A percentile compares a stretch with the other conserved stretches of the same genome.
These are phyloP conservation scores for Poeciliopsis gracilis DNA, from an alignment of 2,797 vertebrate genomes.

Conservation along the genomic window DNA sequence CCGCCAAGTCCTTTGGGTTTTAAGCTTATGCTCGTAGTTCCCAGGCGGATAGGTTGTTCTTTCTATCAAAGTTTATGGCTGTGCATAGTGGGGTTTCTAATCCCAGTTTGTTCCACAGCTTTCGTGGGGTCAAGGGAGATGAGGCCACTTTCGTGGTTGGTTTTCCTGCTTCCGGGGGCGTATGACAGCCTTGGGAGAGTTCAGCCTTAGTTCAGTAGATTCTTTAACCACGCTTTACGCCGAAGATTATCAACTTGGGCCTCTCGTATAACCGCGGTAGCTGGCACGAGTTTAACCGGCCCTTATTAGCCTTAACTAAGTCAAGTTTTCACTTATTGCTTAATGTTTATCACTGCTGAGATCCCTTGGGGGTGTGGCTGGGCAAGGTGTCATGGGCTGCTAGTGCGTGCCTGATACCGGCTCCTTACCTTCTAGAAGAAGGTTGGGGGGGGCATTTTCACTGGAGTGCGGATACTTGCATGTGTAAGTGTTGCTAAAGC, in stretches of 20 bases:
- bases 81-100: slow-evolving; percentile 77
- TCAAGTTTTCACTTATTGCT: slow-evolving; percentile 73
- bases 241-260: slow-evolving; percentile 40
- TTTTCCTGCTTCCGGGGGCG: slow-evolving; percentile 12
- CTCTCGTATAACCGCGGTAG: slow-evolving; percentile 68
- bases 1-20: slow-evolving; percentile 77
- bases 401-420: slow-evolving; percentile 64
- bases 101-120: slow-evolving; percentile 71
- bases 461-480: slow-evolving; percentile 72
- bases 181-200: slow-evolving; percentile 51
- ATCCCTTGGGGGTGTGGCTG: slow-evolving; percentile 73
- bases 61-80: slow-evolving; percentile 46
- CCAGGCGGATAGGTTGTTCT: slow-evolving; percentile 5
- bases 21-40: slow-evolving; percentile 66
- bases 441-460: slow-evolving; percentile 65
- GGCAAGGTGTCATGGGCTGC: slow-evolving; percentile 68
- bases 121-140: slow-evolving; percentile 43
- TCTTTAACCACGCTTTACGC: slow-evolving; percentile 62
- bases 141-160: slow-evolving; percentile 57
- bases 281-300: slow-evolving; percentile 74
- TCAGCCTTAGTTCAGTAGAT: slow-evolving; percentile 1
- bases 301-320: slow-evolving; percentile 54
- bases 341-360: slow-evolving; percentile 72
- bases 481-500: slow-evolving; percentile 60
- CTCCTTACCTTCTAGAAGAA: slow-evolving; percentile 38